Percentiles rank a stretch among this genome's conserved stretches.
Conservation (phyloP, 2,113 vertebrate genomes). For the Symphodus melops region DNA sequence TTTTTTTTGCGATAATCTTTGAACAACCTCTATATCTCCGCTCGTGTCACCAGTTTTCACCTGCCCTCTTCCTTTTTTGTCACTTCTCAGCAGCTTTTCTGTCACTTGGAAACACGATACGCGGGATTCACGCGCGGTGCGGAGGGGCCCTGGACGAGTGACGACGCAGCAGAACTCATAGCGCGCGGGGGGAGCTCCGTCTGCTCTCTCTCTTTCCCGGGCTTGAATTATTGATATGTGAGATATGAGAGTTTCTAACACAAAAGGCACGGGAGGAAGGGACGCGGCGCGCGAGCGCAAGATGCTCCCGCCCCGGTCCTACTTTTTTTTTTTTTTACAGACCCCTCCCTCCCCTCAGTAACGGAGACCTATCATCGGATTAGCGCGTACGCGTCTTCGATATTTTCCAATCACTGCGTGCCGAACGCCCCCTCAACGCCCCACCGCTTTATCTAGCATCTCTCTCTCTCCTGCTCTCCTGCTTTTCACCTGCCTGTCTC, state of each 20-base stretch:
- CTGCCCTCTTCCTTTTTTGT: conserved; percentile 35
- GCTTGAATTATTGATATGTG: conserved; percentile 89
- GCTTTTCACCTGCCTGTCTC: not conserved
- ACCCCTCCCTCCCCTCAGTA: conserved; percentile 61
- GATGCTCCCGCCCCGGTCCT: conserved; percentile 70
- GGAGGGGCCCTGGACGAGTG: conserved; percentile 81
- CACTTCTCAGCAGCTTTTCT: conserved; percentile 63
- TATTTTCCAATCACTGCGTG: conserved; percentile 78
- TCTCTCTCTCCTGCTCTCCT: conserved; percentile 16
- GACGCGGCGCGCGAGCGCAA: conserved; percentile 68
- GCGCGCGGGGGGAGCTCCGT: conserved; percentile 81
- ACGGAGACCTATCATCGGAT: conserved; percentile 74
- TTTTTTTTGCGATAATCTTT: not conserved
- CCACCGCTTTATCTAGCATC: conserved; percentile 11
- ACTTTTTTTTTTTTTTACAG: conserved; percentile 36
- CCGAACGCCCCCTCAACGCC: conserved; percentile 63
- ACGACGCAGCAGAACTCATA: conserved; percentile 83
- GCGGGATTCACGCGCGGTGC: conserved; percentile 69
- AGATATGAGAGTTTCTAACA: conserved; percentile 86
- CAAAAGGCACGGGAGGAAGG: conserved; percentile 81
- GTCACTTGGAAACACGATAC: conserved; percentile 70
- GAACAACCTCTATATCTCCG: conserved; percentile 9
- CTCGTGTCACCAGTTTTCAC: conserved; percentile 24
- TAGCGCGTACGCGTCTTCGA: conserved; percentile 66
- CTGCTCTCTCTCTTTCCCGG: conserved; percentile 80